Evolutionary conservation across 2,888 invertebrate species (phyloP).

Genomic region (Caenorhabditis becei): DNA sequence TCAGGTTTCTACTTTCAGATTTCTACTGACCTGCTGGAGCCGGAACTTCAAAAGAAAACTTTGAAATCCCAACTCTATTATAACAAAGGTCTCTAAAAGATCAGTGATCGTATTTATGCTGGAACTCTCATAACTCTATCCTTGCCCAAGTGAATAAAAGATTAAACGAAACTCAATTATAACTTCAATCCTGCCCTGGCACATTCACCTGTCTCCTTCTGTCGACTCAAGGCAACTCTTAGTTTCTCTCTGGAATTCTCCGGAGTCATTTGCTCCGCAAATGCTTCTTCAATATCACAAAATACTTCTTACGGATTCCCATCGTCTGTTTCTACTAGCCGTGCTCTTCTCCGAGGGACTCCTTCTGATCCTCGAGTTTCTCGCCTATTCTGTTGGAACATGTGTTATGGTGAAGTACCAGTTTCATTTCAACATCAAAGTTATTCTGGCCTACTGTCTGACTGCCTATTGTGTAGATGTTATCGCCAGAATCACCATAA

Average conservation of each 20-base stretch:
- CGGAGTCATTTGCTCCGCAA: not conserved
- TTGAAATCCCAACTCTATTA: constrained; percentile 59
- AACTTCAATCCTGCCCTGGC: not conserved
- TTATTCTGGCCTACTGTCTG: constrained; percentile 3
- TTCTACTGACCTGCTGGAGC: constrained; percentile 56
- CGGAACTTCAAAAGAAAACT: constrained; percentile 62
- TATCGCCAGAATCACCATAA: constrained; percentile 16
- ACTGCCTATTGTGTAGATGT: constrained; percentile 33
- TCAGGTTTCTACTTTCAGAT: constrained; percentile 51
- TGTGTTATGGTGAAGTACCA: constrained; percentile 15
- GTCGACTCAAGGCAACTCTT: not conserved
- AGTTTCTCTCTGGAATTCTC: not conserved
- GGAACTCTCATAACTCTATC: not conserved
- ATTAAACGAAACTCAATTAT: constrained; percentile 8
- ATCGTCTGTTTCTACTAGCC: constrained; percentile 1
- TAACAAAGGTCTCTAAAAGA: constrained; percentile 67
- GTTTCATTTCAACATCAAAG: constrained; percentile 39
- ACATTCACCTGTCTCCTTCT: not conserved
- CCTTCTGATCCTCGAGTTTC: constrained; percentile 1
- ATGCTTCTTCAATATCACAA: constrained; percentile 40
- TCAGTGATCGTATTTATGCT: not conserved
- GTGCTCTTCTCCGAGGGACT: constrained; percentile 3
- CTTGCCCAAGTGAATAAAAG: not conserved
- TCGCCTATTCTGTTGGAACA: not conserved
- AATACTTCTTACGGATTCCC: not conserved